Percentiles rank a stretch among this genome's conserved stretches.
phyloP scores from a whole-genome alignment of 2,797 vertebrate genomes.

The Molossus molossus region DNA sequence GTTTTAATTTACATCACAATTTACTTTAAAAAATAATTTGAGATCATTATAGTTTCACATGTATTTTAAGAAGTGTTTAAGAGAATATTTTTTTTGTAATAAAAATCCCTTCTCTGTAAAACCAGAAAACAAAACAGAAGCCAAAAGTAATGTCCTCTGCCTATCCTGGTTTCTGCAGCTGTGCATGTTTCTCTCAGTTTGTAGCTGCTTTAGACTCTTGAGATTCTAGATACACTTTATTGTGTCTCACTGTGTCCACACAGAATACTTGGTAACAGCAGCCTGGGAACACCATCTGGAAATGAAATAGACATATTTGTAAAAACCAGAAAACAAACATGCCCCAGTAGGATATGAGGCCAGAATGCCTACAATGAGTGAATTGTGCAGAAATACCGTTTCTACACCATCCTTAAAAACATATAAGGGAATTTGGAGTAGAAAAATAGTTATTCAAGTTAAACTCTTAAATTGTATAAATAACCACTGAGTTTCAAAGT shows the following conservation, averaged over 20 bases:
- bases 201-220: conserved; percentile 90
- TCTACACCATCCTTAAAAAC: too few species aligned
- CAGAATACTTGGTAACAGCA: conserved; percentile 91
- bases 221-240: conserved; percentile 91
- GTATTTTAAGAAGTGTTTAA: neutral
- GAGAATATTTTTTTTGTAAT: conserved; percentile 83
- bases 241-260: conserved; percentile 87
- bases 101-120: conserved; percentile 86
- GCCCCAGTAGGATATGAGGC: conserved; percentile 89
- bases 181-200: conserved; percentile 90
- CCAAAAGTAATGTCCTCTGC: conserved; percentile 89
- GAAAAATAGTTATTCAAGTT: too few species aligned
- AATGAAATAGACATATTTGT: conserved; percentile 74
- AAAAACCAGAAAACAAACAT: conserved; percentile 91
- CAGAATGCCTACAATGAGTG: conserved; percentile 92
- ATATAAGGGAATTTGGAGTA: too few species aligned
- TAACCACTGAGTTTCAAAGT: too few species aligned
- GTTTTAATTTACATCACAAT: neutral
- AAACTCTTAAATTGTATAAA: too few species aligned
- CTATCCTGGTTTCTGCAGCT: conserved; percentile 93
- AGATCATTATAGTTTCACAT: conserved; percentile 14
- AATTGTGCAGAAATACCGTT: too few species aligned
- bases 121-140: conserved; percentile 68
- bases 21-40: neutral
- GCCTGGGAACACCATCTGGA: conserved; percentile 91